Evolutionary conservation across 2,888 invertebrate genomes (phyloP), one percentile per base, ranked within the genome.

Genomic region (Calliopum simillimum): DNA sequence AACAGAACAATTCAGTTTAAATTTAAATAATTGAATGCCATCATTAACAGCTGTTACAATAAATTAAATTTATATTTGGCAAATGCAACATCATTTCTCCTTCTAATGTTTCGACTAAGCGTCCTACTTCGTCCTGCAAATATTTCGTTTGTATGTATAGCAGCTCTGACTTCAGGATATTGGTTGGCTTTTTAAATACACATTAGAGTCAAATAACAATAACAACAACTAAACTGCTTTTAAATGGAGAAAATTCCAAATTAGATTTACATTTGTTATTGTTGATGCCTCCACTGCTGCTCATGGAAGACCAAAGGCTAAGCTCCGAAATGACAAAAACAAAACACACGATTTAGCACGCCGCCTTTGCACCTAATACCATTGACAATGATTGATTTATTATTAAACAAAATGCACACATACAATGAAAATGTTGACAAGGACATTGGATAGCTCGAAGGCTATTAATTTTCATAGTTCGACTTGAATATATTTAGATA

Each of bases 331-430:
- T 51, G 58, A 44, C 21, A 12, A 16, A 14, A 61, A 13, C 16
- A 12, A 21, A 21, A 46, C 61, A 5, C 44, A 14, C 41, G 16
- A 41, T 14, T 14, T 33, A 33, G 8, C 12, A 21, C n/a, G 33
- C 44, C 46, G n/a, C 64, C 49, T 21, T 44, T 44, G 16, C 49
- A 49, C n/a, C 49, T 53, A 62, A 68, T 53, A 23, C 44, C 62
- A 53, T 62, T 56, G 69, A 69, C 69, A 69, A 69, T 69, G 69
- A 69, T 69, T 69, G 69, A 69, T 69, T 69, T 69, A 69, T 69
- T 69, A 69, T 63, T 63, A 63, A 62, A 62, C 56, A 44, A 63
- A 62, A 33, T 62, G 19, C 13, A 8, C 13, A 8, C 33, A 33
- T 8, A 33, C 33, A 33, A 33, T 8, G 8, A 33, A 33, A 33